Base-by-base conservation (phyloP, 2,797 vertebrate genomes). In the Scarus forsteni region DNA sequence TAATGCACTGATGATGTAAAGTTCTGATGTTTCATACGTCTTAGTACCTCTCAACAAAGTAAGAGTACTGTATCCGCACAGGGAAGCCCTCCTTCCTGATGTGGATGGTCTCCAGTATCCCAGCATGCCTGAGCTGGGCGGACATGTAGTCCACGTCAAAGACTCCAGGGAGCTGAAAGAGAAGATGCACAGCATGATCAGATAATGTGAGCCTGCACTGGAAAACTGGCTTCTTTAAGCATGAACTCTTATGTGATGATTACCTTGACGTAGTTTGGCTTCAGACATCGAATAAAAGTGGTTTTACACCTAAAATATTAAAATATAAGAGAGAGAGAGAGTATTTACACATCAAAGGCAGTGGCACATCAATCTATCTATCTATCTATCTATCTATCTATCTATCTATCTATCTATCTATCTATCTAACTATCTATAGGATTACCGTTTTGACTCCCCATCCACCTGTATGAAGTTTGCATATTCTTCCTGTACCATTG, bases 261-360 rank as follows among this genome's bases (percentile, higher is more conserved):
- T 94, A 98, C 97, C 96, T 97, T 96, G 63, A 95, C 84, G 9
- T 92, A 93, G 76, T 97, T 98, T 74, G 97, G 96, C 62, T 91
- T 94, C 89, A 99, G 92, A 83, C 98, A 99, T n/a, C 94, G 94
- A 77, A 99, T 89, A 68, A 96, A 95, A 49, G 91, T 95, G 42
- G 94, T 80, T 56, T 93, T 96, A 83, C 96, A 96, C 83, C 97
- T 99, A 77, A 5, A 15, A 48, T 49, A 50, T 11, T 14, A 40
- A 62, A 1, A 10, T 39, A 65, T 69, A 64, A 54, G 75, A 39
- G 7, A 39, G 8, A 38, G 8, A 5, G 9, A 39, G 9, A 39
- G 7, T 39, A 39, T 27, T 27, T 27, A 27, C 27, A 27, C 27
- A 27, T 27, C 27, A 4, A 27, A 27, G 4, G 27, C 27, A 27